Percentiles rank a stretch among this genome's conserved stretches.
Evolutionary conservation across 2,797 vertebrate genomes (phyloP).

Genomic region (Pseudochirops cupreus): DNA sequence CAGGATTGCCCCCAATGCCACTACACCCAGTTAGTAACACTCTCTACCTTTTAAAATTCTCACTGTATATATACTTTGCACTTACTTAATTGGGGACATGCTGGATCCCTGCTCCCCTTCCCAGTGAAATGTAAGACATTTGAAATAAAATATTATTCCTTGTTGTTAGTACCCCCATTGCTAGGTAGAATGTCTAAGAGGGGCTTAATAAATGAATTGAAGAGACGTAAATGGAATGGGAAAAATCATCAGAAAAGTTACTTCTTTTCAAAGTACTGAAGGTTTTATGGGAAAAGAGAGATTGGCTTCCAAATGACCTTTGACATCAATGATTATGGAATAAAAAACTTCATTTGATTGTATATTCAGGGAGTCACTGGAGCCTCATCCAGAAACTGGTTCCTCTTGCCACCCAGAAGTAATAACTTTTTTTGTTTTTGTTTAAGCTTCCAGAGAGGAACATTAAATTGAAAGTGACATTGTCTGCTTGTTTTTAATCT

Average conservation of each 20-base stretch:
- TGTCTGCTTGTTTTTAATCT: constrained; percentile 43
- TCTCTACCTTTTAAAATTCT: neutral
- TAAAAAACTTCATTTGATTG: constrained; percentile 49
- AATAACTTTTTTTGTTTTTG: constrained; percentile 41
- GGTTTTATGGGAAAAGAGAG: neutral
- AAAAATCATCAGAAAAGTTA: neutral
- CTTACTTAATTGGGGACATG: neutral
- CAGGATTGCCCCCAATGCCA: neutral
- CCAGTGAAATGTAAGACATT: neutral
- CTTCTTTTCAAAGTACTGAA: neutral
- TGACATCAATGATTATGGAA: constrained; percentile 27
- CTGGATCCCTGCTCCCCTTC: neutral
- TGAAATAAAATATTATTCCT: neutral
- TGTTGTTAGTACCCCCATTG: neutral
- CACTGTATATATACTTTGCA: neutral
- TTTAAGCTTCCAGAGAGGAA: constrained; percentile 45
- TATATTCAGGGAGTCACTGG: constrained; percentile 33
- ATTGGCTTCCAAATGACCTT: constrained; percentile 13
- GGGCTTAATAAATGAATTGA: neutral
- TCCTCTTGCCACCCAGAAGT: constrained; percentile 7
- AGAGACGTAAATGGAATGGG: neutral
- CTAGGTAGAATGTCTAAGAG: neutral
- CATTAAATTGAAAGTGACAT: constrained; percentile 51
- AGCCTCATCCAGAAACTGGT: constrained; percentile 4
- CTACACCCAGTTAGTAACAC: neutral